Evolutionary conservation across 2,113 vertebrate genomes (phyloP).

Genomic region (Cettia cetti): DNA sequence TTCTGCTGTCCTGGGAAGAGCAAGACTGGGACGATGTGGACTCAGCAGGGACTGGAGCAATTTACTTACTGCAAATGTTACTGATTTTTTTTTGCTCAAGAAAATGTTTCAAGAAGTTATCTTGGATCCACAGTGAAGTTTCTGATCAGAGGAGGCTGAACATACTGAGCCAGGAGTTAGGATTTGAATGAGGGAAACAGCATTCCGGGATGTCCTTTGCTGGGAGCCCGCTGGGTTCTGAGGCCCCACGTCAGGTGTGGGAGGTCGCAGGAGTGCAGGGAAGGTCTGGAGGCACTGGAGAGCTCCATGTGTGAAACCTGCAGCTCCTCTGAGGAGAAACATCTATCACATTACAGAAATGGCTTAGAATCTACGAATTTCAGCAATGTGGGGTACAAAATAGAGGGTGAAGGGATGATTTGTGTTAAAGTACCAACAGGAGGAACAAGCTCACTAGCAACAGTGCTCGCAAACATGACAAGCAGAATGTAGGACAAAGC

Average conservation of each 20-base stretch:
- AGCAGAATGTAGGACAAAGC: background rate
- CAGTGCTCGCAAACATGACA: background rate
- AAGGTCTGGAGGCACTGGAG: background rate
- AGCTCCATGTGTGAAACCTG: fast-evolving
- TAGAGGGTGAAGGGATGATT: background rate
- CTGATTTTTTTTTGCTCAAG: background rate
- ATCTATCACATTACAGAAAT: background rate
- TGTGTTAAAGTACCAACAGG: background rate
- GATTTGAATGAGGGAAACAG: background rate
- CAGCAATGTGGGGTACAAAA: background rate
- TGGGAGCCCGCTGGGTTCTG: fast-evolving
- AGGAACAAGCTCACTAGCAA: background rate
- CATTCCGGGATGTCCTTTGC: background rate
- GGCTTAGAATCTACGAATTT: background rate
- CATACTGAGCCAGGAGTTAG: background rate
- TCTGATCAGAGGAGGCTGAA: background rate
- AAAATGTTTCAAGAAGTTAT: background rate
- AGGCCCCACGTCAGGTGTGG: fast-evolving
- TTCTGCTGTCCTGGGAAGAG: background rate
- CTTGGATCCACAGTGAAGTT: background rate
- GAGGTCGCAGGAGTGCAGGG: fast-evolving
- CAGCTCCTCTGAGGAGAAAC: background rate
- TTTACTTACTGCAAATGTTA: background rate
- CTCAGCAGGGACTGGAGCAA: background rate
- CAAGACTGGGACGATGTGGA: background rate